phyloP scores from a whole-genome alignment of 2,113 vertebrate species.

The Semnornis frantzii region DNA sequence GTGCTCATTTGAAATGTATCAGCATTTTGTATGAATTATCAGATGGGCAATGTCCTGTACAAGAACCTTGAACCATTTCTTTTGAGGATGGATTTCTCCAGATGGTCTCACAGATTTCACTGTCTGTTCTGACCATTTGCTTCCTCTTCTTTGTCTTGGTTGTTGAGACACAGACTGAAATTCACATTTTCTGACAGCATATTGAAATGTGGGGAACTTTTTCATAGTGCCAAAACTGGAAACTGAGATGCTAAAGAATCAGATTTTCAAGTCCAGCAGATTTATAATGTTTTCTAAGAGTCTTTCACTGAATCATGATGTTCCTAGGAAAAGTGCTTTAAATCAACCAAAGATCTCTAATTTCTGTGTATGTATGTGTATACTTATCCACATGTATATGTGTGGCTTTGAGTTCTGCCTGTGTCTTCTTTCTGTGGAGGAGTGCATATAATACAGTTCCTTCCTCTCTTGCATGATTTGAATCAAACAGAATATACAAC shows the following conservation, averaged over 20 bases:
- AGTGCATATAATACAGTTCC: background rate
- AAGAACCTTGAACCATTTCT: background rate
- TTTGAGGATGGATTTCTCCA: background rate
- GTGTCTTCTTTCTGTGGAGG: background rate
- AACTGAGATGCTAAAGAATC: background rate
- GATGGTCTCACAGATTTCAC: background rate
- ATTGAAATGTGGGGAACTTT: background rate
- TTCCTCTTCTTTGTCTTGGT: background rate
- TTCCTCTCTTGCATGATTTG: background rate
- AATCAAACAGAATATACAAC: constrained; percentile 31
- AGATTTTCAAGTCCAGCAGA: background rate
- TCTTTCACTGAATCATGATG: background rate
- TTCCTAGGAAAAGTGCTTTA: background rate
- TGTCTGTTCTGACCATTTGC: background rate
- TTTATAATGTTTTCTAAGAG: background rate
- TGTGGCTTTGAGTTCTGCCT: background rate
- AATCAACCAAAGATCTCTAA: background rate
- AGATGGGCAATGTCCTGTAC: background rate
- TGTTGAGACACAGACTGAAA: background rate
- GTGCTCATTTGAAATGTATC: background rate
- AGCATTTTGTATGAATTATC: background rate
- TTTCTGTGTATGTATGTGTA: background rate
- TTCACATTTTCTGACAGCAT: background rate
- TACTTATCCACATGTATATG: background rate
- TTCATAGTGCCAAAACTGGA: background rate